Evolutionary conservation across 1,140 invertebrate species (phyloP).

Genomic region (Harlomillsia oculata): DNA sequence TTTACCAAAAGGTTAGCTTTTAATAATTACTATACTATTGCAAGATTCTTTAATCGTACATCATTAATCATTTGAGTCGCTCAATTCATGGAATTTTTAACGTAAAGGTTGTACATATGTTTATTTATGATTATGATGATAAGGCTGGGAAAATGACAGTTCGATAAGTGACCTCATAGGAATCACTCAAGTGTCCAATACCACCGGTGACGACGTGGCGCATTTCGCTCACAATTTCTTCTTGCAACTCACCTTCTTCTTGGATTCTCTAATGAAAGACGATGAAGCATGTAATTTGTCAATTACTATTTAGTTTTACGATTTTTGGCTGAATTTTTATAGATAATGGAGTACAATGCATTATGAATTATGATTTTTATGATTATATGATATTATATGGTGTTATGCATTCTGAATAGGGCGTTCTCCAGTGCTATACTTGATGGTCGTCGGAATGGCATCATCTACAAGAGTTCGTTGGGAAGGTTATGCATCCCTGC

Average conservation of each 20-base stretch:
- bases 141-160: constrained; percentile 26
- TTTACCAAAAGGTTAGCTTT: constrained; percentile 21
- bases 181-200: constrained; percentile 24
- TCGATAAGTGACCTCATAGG: constrained; percentile 12
- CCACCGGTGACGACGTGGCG: constrained; percentile 5
- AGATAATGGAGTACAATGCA: not conserved
- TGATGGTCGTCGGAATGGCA: constrained; percentile 25
- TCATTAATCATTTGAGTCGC: not conserved
- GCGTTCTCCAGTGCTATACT: constrained; percentile 9
- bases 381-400: not conserved
- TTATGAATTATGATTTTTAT: not conserved
- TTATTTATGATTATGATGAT: not conserved
- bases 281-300: constrained; percentile 18
- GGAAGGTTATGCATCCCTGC: constrained; percentile 23
- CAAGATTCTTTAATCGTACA: not conserved
- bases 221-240: constrained; percentile 29
- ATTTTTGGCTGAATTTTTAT: not conserved
- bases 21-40: not conserved
- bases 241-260: constrained; percentile 16
- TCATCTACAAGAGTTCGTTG: constrained; percentile 8
- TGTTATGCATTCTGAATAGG: not conserved
- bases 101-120: not conserved
- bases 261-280: constrained; percentile 23
- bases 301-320: not conserved
- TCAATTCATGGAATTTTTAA: not conserved